Percentiles rank a stretch among this genome's conserved stretches.
phyloP scores from a whole-genome alignment of 2,113 vertebrate genomes.

The Puffinus mauretanicus region DNA sequence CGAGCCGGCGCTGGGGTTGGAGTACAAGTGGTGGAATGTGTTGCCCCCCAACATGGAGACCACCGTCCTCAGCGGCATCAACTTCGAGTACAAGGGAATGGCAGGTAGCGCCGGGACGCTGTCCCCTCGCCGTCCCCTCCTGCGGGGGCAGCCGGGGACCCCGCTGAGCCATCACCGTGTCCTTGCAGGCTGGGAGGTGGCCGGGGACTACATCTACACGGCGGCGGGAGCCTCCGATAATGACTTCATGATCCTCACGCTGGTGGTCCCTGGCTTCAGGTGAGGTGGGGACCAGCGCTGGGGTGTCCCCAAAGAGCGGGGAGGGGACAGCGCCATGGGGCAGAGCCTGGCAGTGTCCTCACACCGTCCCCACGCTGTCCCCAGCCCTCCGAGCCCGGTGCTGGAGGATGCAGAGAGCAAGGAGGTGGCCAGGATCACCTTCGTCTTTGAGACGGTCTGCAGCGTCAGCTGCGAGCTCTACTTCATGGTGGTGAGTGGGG shows the following conservation, averaged over 20 bases:
- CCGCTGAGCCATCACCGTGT: neutral
- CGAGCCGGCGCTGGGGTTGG: slow-evolving; percentile 83
- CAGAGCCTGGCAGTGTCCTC: neutral
- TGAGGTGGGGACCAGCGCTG: slow-evolving; percentile 37
- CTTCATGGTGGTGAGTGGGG: slow-evolving; percentile 86
- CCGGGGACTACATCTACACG: slow-evolving; percentile 91
- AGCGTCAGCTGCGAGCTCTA: slow-evolving; percentile 83
- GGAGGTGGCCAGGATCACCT: slow-evolving; percentile 87
- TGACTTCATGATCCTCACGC: slow-evolving; percentile 87
- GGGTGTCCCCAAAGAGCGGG: neutral
- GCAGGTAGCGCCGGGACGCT: slow-evolving; percentile 72
- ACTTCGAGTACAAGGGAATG: slow-evolving; percentile 79
- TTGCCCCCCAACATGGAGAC: slow-evolving; percentile 92
- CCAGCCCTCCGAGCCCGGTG: slow-evolving; percentile 77
- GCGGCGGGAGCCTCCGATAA: slow-evolving; percentile 84
- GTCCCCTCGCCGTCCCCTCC: neutral
- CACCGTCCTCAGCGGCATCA: slow-evolving; percentile 77
- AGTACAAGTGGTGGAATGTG: slow-evolving; percentile 98
- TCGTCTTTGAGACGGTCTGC: slow-evolving; percentile 90
- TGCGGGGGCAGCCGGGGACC: fast-evolving
- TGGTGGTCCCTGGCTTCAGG: slow-evolving; percentile 91
- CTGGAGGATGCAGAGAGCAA: slow-evolving; percentile 74
- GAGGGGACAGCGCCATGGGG: fast-evolving
- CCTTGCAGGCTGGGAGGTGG: slow-evolving; percentile 91
- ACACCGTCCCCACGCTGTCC: neutral